A percentile compares a stretch with the other conserved stretches of the same genome.
Evolutionary conservation across 2,797 vertebrate genomes (phyloP).

Genomic region (Pseudocheirus occidentalis): DNA sequence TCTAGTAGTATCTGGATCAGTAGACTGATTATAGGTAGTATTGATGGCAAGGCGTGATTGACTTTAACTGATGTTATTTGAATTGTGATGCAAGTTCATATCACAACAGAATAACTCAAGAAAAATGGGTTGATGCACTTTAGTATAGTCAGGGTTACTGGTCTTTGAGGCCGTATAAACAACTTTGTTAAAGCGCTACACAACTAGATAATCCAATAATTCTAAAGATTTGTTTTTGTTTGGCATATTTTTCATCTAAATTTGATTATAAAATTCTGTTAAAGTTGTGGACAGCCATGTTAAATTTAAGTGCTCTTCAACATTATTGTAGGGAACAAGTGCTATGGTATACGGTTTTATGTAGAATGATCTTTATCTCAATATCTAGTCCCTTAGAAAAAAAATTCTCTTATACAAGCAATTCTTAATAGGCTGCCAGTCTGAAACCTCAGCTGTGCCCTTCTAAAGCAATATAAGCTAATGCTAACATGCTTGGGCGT

Average conservation of each 20-base stretch:
- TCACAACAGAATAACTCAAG: slow-evolving; percentile 60
- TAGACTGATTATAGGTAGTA: slow-evolving; percentile 43
- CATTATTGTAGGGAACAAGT: slow-evolving; percentile 59
- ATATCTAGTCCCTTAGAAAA: neutral
- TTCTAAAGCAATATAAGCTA: slow-evolving; percentile 24
- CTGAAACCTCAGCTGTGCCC: no score
- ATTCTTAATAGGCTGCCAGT: slow-evolving; percentile 39
- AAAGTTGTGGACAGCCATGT: slow-evolving; percentile 54
- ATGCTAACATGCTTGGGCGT: slow-evolving; percentile 40
- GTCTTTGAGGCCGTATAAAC: slow-evolving; percentile 49
- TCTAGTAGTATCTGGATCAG: slow-evolving; percentile 58
- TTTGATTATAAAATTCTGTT: slow-evolving; percentile 55
- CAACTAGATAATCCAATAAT: slow-evolving; percentile 42
- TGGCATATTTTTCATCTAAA: slow-evolving; percentile 57
- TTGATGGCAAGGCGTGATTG: slow-evolving; percentile 49
- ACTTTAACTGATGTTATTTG: no score
- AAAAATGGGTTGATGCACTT: slow-evolving; percentile 54
- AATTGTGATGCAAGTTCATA: slow-evolving; percentile 54
- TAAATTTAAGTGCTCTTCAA: slow-evolving; percentile 51
- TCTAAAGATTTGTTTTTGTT: slow-evolving; percentile 29
- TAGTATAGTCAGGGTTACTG: slow-evolving; percentile 45
- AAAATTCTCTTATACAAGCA: slow-evolving; percentile 47
- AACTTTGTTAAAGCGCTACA: slow-evolving; percentile 36
- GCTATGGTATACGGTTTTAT: slow-evolving; percentile 35
- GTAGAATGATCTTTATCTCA: slow-evolving; percentile 30